Evolutionary conservation across 2,888 invertebrate species (phyloP), one percentile per base, ranked within the genome.

Genomic region (Polietes domitor): DNA sequence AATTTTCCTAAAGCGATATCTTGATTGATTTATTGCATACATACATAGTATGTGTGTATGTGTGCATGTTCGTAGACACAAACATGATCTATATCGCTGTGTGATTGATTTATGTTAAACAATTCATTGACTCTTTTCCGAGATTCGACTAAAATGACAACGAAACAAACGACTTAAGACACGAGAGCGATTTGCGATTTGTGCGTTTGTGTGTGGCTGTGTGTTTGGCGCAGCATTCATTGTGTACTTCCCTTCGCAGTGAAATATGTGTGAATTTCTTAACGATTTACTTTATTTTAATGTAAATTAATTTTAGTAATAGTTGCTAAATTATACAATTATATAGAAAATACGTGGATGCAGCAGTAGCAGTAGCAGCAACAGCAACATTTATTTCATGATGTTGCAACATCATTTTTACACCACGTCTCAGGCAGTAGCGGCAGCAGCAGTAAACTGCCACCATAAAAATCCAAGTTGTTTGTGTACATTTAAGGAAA

Each of bases 401-500:
- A 50, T 2, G 53, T 72, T 72, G 50, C 53, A 72, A 72, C 71
- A 72, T 53, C 32, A 19, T 32, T 53, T 32, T 21, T 12, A 53
- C 26, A 53, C n/a, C 50, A 72, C 1, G 10, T 1, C 21, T 50
- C n/a, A 17, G 32, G 10, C 1, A 37, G 37, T 12, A 7, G 37
- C 37, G 12, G 10, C 10, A 37, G 37, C 37, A 41, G 26, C 17
- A 37, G 37, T 7, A 26, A 70, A 47, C 41, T n/a, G 26, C 70
- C 15, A 50, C 70, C 55, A 79, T 68, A 83, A 72, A 77, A 75
- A 58, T 26, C 53, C 72, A 83, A 58, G 58, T 83, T 72, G 79
- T 83, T 63, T 79, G 24, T 83, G 28, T 70, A 77, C 76, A 43
- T 61, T 61, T 83, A 80, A 83, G 77, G 72, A 73, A 82, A 83